Conservation (phyloP, 2,113 vertebrate species). For the Lagopus muta region DNA sequence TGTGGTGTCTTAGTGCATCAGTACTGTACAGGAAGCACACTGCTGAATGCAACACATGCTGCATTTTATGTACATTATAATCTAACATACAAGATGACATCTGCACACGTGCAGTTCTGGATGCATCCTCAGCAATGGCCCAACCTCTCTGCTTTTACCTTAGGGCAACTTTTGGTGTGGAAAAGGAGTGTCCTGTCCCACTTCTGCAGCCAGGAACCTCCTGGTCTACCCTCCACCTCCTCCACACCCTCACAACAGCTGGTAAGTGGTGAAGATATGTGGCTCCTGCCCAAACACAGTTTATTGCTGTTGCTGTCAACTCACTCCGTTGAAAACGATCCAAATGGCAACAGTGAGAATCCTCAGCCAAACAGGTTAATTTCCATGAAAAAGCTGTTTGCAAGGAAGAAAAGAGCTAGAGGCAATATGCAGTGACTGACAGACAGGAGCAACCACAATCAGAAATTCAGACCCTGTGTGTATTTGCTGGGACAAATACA, state of each 20-base stretch:
- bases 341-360: background rate
- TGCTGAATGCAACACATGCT: background rate
- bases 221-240: background rate
- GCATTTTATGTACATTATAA: background rate
- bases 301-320: constrained; percentile 23
- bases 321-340: background rate
- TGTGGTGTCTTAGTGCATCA: background rate
- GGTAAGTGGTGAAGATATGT: background rate
- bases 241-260: background rate
- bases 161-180: background rate
- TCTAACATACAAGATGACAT: background rate
- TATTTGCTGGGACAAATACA: background rate
- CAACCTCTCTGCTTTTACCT: background rate
- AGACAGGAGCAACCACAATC: accelerated
- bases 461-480: background rate
- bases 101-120: background rate
- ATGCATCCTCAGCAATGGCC: background rate
- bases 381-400: background rate
- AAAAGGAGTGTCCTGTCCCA: background rate
- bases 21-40: background rate
- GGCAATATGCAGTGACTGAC: accelerated
- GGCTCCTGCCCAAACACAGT: constrained; percentile 7
- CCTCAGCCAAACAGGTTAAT: constrained; percentile 12
- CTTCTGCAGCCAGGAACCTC: background rate
- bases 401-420: background rate